These are phyloP conservation scores for Entomyzon cyanotis DNA, from an alignment of 2,113 vertebrate species.

Conservation along the genomic window DNA sequence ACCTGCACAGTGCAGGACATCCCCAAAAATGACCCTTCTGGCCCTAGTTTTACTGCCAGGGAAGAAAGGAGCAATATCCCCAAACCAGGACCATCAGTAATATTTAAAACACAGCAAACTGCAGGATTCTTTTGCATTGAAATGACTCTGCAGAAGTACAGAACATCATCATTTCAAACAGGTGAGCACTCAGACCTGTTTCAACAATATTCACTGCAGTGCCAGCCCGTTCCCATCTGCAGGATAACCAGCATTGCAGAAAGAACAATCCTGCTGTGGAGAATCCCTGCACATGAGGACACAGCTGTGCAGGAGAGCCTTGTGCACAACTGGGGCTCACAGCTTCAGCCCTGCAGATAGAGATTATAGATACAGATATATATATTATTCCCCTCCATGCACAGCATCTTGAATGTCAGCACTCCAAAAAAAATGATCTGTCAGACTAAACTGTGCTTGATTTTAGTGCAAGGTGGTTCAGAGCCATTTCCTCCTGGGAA, in stretches of 20 bases:
- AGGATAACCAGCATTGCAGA: background rate
- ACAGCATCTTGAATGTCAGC: background rate
- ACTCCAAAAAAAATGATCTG: fast-evolving
- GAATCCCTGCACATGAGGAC: background rate
- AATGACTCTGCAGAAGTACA: background rate
- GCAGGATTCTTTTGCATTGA: background rate
- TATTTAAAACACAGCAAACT: background rate
- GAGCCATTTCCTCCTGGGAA: background rate
- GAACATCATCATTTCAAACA: fast-evolving
- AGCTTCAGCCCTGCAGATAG: background rate
- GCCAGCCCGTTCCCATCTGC: background rate
- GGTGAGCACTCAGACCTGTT: background rate
- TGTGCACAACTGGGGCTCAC: background rate
- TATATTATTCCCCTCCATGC: background rate
- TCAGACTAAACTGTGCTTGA: background rate
- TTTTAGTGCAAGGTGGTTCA: background rate
- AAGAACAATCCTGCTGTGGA: background rate
- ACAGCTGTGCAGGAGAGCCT: background rate
- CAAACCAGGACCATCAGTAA: background rate
- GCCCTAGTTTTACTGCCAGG: background rate
- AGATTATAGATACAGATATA: too few species aligned
- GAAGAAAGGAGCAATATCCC: background rate
- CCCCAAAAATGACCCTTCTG: background rate
- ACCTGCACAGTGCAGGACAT: background rate
- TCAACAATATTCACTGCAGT: fast-evolving